phyloP scores from a whole-genome alignment of 2,113 vertebrate genomes.

The Eleginops maclovinus region DNA sequence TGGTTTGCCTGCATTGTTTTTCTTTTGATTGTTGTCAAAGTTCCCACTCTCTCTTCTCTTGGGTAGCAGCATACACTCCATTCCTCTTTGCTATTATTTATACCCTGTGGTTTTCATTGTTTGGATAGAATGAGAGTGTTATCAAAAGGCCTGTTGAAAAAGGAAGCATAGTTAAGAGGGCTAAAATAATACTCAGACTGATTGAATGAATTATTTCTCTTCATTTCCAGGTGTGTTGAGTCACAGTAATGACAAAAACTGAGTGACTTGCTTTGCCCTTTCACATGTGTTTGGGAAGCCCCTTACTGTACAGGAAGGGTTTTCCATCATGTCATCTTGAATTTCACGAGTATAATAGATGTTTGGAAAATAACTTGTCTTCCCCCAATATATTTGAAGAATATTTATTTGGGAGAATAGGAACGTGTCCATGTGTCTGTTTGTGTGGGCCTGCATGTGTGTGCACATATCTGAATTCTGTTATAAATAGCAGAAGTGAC shows the following conservation, averaged over 20 bases:
- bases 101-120: constrained; percentile 46
- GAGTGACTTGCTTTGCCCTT: constrained; percentile 37
- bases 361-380: constrained; percentile 25
- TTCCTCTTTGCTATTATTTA: constrained; percentile 43
- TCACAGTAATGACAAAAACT: constrained; percentile 33
- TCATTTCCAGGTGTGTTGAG: constrained; percentile 30
- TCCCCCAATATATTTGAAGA: constrained; percentile 18
- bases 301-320: constrained; percentile 10
- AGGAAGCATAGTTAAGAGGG: constrained; percentile 5
- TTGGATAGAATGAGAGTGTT: constrained; percentile 41
- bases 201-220: constrained; percentile 35
- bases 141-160: constrained; percentile 44
- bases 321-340: constrained; percentile 26
- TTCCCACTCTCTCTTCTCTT: constrained; percentile 42
- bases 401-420: background rate
- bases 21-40: constrained; percentile 63
- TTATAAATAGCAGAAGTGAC: constrained; percentile 72
- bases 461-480: constrained; percentile 51
- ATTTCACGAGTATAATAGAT: constrained; percentile 18
- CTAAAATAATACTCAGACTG: constrained; percentile 31
- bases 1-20: constrained; percentile 60
- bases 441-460: constrained; percentile 29
- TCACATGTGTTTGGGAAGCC: constrained; percentile 1
- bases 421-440: background rate
- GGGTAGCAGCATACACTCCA: constrained; percentile 1